Conservation (phyloP, 2,113 vertebrate genomes). For the Petaurus breviceps region DNA sequence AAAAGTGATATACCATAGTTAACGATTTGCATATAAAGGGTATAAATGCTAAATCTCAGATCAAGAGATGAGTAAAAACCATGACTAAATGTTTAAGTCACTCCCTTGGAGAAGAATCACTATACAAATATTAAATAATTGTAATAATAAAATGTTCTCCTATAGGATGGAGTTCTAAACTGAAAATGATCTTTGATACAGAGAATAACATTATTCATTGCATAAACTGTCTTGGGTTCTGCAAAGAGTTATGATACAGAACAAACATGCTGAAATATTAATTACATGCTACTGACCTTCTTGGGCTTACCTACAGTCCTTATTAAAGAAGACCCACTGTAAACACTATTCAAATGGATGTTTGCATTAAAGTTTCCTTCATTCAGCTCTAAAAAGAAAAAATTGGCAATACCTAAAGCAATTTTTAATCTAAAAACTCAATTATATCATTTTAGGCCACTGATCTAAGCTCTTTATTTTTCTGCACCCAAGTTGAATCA, state of each 20-base stretch:
- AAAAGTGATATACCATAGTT: conserved; percentile 10
- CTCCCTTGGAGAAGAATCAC: background rate
- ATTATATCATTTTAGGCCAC: background rate
- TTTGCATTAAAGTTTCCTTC: conserved; percentile 9
- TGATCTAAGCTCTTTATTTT: background rate
- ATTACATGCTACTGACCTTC: conserved; percentile 2
- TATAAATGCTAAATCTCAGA: conserved; percentile 61
- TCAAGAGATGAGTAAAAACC: conserved; percentile 63
- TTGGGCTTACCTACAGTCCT: background rate
- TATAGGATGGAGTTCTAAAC: conserved; percentile 36
- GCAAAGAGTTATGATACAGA: background rate
- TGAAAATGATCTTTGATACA: background rate
- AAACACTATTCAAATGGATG: conserved; percentile 32
- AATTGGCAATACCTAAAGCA: background rate
- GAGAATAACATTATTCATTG: conserved; percentile 48
- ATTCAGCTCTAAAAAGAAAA: conserved; percentile 5
- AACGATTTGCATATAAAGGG: conserved; percentile 48
- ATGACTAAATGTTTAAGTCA: conserved; percentile 47
- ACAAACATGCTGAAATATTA: conserved; percentile 42
- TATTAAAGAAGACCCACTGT: conserved; percentile 24
- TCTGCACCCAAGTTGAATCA: background rate
- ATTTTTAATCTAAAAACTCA: background rate
- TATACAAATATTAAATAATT: conserved; percentile 6
- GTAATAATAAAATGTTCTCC: conserved; percentile 29
- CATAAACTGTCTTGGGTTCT: conserved; percentile 38